Evolutionary conservation across 2,797 vertebrate genomes (phyloP), one percentile per base, ranked within the genome.

Genomic region (Carduelis carduelis): DNA sequence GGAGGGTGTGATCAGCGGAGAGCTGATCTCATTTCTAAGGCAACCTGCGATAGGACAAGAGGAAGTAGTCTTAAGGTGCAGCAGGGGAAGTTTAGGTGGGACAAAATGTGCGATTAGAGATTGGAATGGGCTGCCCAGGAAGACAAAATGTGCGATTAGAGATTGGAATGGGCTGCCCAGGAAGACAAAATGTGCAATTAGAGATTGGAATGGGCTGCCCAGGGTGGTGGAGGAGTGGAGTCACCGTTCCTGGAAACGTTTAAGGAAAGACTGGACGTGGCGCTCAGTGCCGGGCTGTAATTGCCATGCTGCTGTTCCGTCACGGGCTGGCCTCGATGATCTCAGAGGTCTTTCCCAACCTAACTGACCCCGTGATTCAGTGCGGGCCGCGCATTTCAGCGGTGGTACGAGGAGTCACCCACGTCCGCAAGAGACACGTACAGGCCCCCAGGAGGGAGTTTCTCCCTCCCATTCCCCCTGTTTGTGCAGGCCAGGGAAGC

Each of bases 401-500:
- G 5, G 19, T 0, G 12, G 0, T 4, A 14, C 4, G 8, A 57
- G 12, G 3, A 11, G 18, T 37, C 34, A 34, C 30, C 9, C 35
- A 4, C 22, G 17, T 9, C 1, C 3, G 1, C 15, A 26, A 20
- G 4, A 28, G 1, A 10, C 41, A 20, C 0, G 6, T 1, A 8
- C 12, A 12, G 1, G 30, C 1, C 2, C 21, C 2, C 1, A 0
- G 0, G 9, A 37, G 8, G 4, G 8, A 24, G 23, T 1, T 17
- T 7, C 23, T 3, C 14, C 2, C 28, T 21, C 37, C 20, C n/a
- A 2, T 2, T 30, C 9, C 35, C 49, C 2, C 28, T 6, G 2
- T 3, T 6, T 8, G 6, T 11, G 5, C n/a, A 2, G 1, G 2
- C 4, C 28, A 30, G 1, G 5, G 3, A 18, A 5, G 12, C 8